Percentiles rank a stretch among this genome's conserved stretches.
These are phyloP conservation scores for Halcyon leucocephala DNA, from an alignment of 2,797 vertebrate genomes.

Conservation along the genomic window DNA sequence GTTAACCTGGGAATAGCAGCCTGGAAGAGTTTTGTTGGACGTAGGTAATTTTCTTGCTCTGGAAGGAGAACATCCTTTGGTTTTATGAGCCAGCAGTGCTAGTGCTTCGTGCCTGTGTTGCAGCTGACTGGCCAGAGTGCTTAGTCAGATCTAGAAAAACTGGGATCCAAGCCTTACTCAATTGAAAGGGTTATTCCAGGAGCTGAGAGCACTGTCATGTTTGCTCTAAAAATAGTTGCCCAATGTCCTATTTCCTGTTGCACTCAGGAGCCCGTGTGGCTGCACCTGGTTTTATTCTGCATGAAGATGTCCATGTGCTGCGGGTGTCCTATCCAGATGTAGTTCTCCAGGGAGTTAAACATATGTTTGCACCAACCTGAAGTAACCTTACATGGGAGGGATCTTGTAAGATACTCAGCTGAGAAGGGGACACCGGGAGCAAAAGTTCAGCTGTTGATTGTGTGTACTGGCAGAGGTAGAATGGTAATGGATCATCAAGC, in stretches of 20 bases:
- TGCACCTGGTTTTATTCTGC: not conserved
- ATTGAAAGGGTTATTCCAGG: not conserved
- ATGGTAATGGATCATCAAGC: accelerated
- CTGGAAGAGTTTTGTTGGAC: not conserved
- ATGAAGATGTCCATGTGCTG: not conserved
- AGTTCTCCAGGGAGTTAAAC: not conserved
- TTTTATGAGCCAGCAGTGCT: not conserved
- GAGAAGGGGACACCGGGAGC: not conserved
- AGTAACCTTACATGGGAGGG: not conserved
- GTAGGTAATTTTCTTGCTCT: not conserved
- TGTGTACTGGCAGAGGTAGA: not conserved
- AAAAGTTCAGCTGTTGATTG: not conserved
- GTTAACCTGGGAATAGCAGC: not conserved
- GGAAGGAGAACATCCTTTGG: not conserved
- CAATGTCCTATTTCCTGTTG: not conserved
- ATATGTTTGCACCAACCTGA: not conserved
- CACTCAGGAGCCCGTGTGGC: not conserved
- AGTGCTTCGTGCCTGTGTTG: not conserved
- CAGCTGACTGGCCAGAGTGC: not conserved
- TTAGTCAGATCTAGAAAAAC: not conserved
- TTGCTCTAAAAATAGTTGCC: slow-evolving; percentile 15
- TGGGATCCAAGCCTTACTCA: not conserved
- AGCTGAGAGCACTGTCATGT: not conserved
- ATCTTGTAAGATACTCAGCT: not conserved
- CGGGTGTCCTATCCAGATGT: not conserved